Base-by-base conservation (phyloP, 2,797 vertebrate species). In the Denticeps clupeoides region DNA sequence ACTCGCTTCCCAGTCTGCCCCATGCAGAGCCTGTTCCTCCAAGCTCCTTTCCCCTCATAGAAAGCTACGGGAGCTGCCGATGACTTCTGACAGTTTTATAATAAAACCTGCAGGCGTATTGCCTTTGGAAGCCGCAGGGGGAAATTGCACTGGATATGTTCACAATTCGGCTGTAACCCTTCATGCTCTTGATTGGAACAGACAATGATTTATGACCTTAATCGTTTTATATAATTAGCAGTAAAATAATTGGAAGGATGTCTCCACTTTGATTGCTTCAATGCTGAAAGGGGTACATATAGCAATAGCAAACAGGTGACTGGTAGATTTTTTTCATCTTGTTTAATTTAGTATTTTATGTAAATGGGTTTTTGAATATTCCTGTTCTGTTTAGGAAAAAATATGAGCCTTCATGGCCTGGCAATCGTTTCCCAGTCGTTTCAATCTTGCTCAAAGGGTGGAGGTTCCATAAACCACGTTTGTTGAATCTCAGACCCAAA, bases 51-150 rank as follows among this genome's bases (percentile, higher is more conserved):
- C 26, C 44, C 12, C 16, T n/a, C 27, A 23, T 16, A n/a, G 18
- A 29, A 22, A 19, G 27, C 46, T 49, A 16, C 7, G n/a, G 41
- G 21, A 21, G 40, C 37, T 24, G 40, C 27, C 52, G 37, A 58
- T 31, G 45, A 47, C 48, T 52, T 51, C 44, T 55, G 55, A 55
- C 56, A 52, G 48, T 42, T 51, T 57, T 50, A 50, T 53, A 47
- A 49, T 63, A 37, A 53, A 38, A 53, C 13, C 45, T 47, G 46
- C 43, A 38, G 45, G 27, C 19, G 15, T 45, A 43, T 56, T 59
- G 45, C 19, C 45, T 41, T 59, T 59, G 54, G 57, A 54, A 25
- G 25, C 12, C 19, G 22, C 26, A 28, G 9, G 13, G 47, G 24
- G 33, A 54, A 57, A 57, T 41, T 41, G 43, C 12, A 12, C 27